Percentiles rank a stretch among this genome's conserved stretches.
Evolutionary conservation across 2,113 vertebrate genomes (phyloP).

Genomic region (Andinoacara biseriatus): DNA sequence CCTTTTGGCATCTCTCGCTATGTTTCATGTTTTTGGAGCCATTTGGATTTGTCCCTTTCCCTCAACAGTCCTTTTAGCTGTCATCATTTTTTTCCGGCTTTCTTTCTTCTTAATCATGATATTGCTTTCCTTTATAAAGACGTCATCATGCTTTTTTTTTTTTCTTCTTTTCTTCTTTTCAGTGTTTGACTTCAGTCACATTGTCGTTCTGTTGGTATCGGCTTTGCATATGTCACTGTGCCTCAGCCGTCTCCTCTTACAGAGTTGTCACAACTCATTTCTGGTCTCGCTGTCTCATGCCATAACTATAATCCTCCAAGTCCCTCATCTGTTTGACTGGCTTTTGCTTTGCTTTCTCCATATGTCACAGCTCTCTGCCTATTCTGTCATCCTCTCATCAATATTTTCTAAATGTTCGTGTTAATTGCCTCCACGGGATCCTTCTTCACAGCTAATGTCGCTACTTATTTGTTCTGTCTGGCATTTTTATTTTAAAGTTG

Average conservation of each 20-base stretch:
- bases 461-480: background rate
- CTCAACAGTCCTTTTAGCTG: background rate
- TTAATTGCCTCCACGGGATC: background rate
- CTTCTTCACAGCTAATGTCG: background rate
- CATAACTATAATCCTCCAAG: constrained; percentile 5
- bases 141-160: background rate
- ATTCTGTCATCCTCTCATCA: background rate
- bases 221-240: background rate
- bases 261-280: constrained; percentile 12
- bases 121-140: background rate
- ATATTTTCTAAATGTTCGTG: background rate
- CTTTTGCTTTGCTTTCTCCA: constrained; percentile 2
- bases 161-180: background rate
- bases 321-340: constrained; percentile 6
- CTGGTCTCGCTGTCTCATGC: background rate
- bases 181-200: background rate
- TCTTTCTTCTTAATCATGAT: background rate
- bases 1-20: background rate
- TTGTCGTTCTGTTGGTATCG: background rate
- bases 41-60: background rate
- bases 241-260: background rate
- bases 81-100: background rate
- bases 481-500: background rate
- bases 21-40: background rate
- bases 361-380: background rate